A percentile compares a stretch with the other conserved stretches of the same genome.
Evolutionary conservation across 2,113 vertebrate genomes (phyloP).

Genomic region (Rhinoderma darwinii): DNA sequence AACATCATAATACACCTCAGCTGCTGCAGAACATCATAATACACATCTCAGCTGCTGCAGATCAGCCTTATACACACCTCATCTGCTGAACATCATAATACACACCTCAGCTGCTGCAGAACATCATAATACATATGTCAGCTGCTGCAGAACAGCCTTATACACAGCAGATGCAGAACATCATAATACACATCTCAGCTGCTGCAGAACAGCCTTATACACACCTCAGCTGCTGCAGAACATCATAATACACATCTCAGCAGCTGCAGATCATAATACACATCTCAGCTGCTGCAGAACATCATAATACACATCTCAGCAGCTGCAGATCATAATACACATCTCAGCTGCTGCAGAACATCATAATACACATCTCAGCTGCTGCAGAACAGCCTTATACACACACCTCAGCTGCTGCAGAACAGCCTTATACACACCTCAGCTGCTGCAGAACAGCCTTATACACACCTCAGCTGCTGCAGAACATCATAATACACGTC

Average conservation of each 20-base stretch:
- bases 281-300: background rate
- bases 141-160: too few relatives aligned
- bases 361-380: background rate
- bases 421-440: background rate
- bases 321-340: background rate
- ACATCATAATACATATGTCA: background rate
- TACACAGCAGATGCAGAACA: background rate
- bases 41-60: background rate
- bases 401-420: background rate
- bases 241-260: background rate
- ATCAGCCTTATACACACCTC: background rate
- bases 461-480: background rate
- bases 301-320: background rate
- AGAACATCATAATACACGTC: background rate
- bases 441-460: background rate
- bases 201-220: too few relatives aligned
- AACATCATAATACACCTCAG: background rate
- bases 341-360: background rate
- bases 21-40: background rate
- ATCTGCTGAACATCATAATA: background rate
- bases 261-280: background rate
- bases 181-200: background rate
- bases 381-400: too few relatives aligned
- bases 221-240: too few relatives aligned
- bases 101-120: background rate